Conservation (phyloP, 1,140 invertebrate species). For the Aphis craccivora region DNA sequence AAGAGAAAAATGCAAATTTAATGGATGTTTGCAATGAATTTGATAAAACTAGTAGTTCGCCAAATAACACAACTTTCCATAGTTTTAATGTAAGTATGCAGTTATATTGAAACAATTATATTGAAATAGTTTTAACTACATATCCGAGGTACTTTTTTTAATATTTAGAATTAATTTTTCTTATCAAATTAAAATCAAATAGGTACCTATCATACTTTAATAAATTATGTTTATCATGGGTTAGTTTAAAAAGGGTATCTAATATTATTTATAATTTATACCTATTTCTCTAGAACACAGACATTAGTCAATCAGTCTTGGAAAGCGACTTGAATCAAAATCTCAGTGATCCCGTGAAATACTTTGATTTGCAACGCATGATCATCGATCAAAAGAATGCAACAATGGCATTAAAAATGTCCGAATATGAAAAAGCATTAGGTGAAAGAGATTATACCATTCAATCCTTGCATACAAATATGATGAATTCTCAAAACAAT, state of each 20-base stretch:
- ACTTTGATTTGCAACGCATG: conserved; percentile 37
- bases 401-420: conserved; percentile 20
- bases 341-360: not conserved
- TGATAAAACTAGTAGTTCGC: not conserved
- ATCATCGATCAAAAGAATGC: conserved; percentile 4
- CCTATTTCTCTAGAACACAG: not conserved
- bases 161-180: no score
- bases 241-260: no score
- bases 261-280: not conserved
- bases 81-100: not conserved
- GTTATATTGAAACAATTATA: not conserved
- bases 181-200: no score
- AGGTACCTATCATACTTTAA: not conserved
- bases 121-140: no score
- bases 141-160: no score
- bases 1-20: not conserved
- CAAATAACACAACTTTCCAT: not conserved
- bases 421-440: conserved; percentile 30
- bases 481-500: conserved; percentile 38
- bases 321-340: not conserved
- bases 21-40: no score
- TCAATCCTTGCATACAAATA: not conserved
- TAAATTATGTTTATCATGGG: not conserved
- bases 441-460: conserved; percentile 2
- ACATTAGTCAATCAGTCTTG: not conserved